Evolutionary conservation across 2,888 invertebrate species (phyloP).

Genomic region (Trachelus iudaicus): DNA sequence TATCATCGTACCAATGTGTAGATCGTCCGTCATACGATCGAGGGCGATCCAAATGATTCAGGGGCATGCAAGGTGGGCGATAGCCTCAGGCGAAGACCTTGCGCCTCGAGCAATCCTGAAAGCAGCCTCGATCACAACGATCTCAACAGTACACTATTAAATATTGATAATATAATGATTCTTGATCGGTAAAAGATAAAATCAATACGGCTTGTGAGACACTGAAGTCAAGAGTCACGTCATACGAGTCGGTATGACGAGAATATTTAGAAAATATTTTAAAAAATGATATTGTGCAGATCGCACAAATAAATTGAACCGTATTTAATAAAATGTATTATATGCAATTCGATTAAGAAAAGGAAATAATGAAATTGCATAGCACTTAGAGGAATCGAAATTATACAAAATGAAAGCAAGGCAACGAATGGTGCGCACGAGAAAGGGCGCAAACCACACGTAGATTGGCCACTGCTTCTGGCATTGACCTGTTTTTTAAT

Average conservation of each 20-base stretch:
- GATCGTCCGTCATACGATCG: slow-evolving; percentile 19
- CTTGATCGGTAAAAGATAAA: neutral
- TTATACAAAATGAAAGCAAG: neutral
- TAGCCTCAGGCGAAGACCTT: slow-evolving; percentile 42
- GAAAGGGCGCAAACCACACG: slow-evolving; percentile 29
- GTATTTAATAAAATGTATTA: neutral
- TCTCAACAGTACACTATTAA: neutral
- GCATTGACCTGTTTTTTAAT: slow-evolving; percentile 52
- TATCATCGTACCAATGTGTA: neutral
- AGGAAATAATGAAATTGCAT: neutral
- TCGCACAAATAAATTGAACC: neutral
- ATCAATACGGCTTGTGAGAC: neutral
- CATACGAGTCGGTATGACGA: neutral
- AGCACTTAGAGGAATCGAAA: neutral
- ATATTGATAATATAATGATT: neutral
- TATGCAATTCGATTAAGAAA: neutral
- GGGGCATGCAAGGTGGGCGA: slow-evolving; percentile 56
- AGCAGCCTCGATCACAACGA: slow-evolving; percentile 21
- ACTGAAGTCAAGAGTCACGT: neutral
- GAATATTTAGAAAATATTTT: neutral
- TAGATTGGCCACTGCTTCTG: slow-evolving; percentile 30
- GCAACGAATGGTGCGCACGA: slow-evolving; percentile 4
- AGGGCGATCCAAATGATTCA: slow-evolving; percentile 40
- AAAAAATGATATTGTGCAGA: neutral
- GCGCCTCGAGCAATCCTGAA: slow-evolving; percentile 44